A percentile compares a stretch with the other conserved stretches of the same genome.
Evolutionary conservation across 37 sponge, comb jelly and placozoan genomes (phyloP).

Genomic region (Corticium candelabrum): DNA sequence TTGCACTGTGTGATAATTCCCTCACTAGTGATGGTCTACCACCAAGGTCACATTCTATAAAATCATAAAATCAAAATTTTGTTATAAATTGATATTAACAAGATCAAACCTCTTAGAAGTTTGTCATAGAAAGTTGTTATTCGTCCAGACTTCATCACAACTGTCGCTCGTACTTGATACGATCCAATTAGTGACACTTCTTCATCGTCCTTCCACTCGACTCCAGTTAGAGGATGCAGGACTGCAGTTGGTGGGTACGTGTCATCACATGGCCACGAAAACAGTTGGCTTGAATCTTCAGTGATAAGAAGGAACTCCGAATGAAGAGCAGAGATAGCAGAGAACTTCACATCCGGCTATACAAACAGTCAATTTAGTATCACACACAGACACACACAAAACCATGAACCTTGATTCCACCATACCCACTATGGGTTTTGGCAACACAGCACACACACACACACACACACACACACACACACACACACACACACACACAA

Average conservation of each 20-base stretch:
- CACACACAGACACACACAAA: too few relatives aligned
- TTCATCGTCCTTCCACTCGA: constrained; percentile 34
- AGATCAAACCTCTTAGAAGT: constrained; percentile 40
- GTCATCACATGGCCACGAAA: constrained; percentile 43
- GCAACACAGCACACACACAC: too few relatives aligned
- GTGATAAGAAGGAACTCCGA: constrained; percentile 69
- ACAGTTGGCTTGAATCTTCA: constrained; percentile 23
- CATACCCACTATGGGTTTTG: too few relatives aligned
- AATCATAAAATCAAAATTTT: not conserved
- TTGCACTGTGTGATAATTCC: constrained; percentile 40
- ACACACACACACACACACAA: too few relatives aligned
- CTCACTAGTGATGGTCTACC: constrained; percentile 40
- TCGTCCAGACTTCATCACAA: constrained; percentile 47
- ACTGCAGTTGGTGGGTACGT: not conserved
- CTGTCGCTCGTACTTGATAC: constrained; percentile 40
- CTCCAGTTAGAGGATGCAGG: constrained; percentile 49
- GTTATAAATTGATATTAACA: not conserved
- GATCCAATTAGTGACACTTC: constrained; percentile 32
- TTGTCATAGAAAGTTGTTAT: constrained; percentile 75
- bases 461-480: too few relatives aligned
- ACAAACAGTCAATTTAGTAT: too few relatives aligned
- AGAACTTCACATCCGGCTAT: constrained; percentile 15
- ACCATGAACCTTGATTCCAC: too few relatives aligned
- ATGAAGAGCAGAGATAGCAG: constrained; percentile 41
- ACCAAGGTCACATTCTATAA: not conserved